Base-by-base conservation (phyloP, 2,113 vertebrate genomes). In the Brachyistius frenatus region DNA sequence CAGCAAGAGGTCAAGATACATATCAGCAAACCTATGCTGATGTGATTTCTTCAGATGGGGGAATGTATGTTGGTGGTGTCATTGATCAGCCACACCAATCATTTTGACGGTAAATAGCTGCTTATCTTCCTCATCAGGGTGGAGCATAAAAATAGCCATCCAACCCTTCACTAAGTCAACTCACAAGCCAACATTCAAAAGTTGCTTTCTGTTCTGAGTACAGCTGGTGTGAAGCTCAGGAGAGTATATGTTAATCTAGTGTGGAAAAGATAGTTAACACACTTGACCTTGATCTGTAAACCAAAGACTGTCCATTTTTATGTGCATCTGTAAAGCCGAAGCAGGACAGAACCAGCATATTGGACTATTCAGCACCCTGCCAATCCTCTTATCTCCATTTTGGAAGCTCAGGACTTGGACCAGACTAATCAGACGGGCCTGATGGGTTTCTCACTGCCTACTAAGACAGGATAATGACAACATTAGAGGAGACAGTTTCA, bases 381-480 rank as follows among this genome's bases (percentile, higher is more conserved):
- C 55, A 76, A 66, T 63, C 72, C 76, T 79, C 55, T 73, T 76
- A 84, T 77, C 63, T 73, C 52, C 32, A n/a, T 57, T 73, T 70
- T 6, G 2, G 33, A 71, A 61, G 44, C 69, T 79, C 62, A 37
- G 32, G 67, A 78, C 55, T 54, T 72, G 72, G 52, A 68, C 74
- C 49, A 80, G 49, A 61, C 56, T 73, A 70, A 83, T 76, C 61
- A 53, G 66, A 73, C 32, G 71, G 55, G 60, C 41, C 23, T 83
- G 57, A 65, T 80, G 50, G 55, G 60, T 68, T 35, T 60, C 57
- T 74, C 46, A 32, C 53, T 84, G 73, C 64, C 35, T 15, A 52
- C 60, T 66, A 15, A 54, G 41, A 69, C 50, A 67, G 54, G 70
- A 70, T 74, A 76, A 77, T 81, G 73, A 87, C 55, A 85, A 69